Evolutionary conservation across 92 coral and sea anemone genomes (phyloP), one percentile per base, ranked within the genome.

Genomic region (Epizoanthus stellaris): DNA sequence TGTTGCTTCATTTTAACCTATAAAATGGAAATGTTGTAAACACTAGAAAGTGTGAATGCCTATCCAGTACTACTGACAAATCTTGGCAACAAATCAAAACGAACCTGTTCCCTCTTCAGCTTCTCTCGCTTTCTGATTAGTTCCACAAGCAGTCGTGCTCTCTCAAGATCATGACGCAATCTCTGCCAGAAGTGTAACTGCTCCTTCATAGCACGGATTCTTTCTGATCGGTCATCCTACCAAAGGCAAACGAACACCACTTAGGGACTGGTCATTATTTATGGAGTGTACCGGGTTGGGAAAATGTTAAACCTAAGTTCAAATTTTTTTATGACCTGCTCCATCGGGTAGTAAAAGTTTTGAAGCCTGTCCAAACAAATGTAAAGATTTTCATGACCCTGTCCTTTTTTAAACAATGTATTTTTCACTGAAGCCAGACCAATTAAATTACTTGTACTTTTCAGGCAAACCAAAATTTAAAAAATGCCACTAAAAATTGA

Each of bases 101-200:
- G 88, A 93, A 91, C 99, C 89, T 97, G 98, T 75, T 97, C 99
- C 66, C 98, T 82, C 88, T 97, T 97, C 17, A 97, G 92, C 87
- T 97, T 97, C 84, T 97, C 99, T 61, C 99, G 95, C 79, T 97
- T 97, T 70, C 99, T 82, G 45, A 97, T 97, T 65, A 97, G 89
- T 71, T 97, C 99, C 67, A 97, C 99, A 57, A 97, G 93, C 42
- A 97, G 77, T 12, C 99, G 88, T 17, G 99, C 99, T 63, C 99
- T 91, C 88, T 97, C 99, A 73, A 97, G 87, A 70, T 97, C 99
- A 87, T 97, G 99, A 53, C 99, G 85, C 71, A 97, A 89, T 84
- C 99, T 93, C 80, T 97, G 99, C 99, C 99, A 97, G 91, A 97
- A 97, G 82, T 97, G 97, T 49, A 97, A 85, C 61, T 97, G 99